phyloP scores from a whole-genome alignment of 2,888 invertebrate species.

The Ellobium chinense region DNA sequence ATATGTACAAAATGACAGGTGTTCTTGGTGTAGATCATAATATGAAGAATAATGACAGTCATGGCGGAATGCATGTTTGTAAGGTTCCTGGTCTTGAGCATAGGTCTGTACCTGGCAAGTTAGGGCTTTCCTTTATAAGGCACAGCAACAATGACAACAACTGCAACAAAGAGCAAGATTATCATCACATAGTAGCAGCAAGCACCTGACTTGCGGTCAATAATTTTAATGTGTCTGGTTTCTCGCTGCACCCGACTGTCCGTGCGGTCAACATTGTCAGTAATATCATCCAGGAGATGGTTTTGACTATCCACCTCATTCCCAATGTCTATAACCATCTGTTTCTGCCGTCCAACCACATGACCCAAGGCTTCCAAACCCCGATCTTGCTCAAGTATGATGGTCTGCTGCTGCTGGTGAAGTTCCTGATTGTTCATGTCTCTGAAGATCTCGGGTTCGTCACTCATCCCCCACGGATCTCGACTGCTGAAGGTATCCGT shows the following conservation, averaged over 20 bases:
- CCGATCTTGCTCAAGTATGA: constrained; percentile 86
- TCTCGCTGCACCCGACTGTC: constrained; percentile 85
- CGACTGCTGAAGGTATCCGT: constrained; percentile 52
- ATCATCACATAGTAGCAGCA: constrained; percentile 89
- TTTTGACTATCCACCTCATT: constrained; percentile 89
- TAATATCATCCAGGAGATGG: constrained; percentile 89
- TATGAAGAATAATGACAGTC: too few species aligned
- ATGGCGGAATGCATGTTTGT: too few species aligned
- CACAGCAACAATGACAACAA: constrained; percentile 82
- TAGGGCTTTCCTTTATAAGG: constrained; percentile 74
- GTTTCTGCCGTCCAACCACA: constrained; percentile 87
- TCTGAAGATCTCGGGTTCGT: constrained; percentile 75
- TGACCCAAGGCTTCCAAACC: constrained; percentile 87
- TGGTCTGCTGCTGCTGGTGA: constrained; percentile 82
- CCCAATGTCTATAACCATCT: constrained; percentile 87
- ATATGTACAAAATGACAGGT: too few species aligned
- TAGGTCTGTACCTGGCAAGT: too few species aligned
- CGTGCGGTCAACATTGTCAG: constrained; percentile 86
- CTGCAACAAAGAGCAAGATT: constrained; percentile 84
- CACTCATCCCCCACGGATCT: constrained; percentile 78
- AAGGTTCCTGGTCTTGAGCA: too few species aligned
- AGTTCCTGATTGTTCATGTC: constrained; percentile 81
- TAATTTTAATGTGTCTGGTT: constrained; percentile 84
- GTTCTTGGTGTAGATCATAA: too few species aligned
- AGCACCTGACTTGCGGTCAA: constrained; percentile 85